Evolutionary conservation across 2,797 vertebrate genomes (phyloP), one percentile per base, ranked within the genome.

Genomic region (Gymnocypris eckloni): DNA sequence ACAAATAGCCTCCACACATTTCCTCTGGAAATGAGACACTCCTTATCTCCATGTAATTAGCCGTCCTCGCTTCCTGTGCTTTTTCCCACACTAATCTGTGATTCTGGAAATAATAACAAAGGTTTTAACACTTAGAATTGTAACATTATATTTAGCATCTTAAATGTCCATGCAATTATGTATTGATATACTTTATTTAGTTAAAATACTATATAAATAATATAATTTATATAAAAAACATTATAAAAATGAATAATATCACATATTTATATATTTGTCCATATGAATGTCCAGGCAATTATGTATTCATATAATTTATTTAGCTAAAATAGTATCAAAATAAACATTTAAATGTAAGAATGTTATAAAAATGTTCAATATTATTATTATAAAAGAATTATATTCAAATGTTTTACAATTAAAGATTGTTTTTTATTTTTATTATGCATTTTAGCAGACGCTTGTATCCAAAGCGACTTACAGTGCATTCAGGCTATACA

Each of bases 1-100:
- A 67, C 64, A 84, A 69, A 84, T 64, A 69, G n/a, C 72, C 48
- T 77, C 33, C 61, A 78, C 75, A 84, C 82, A 22, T 78, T 84
- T 78, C 82, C 82, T 48, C 82, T 67, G 82, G 73, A 67, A 78
- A 84, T 67, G 10, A 41, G 61, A 67, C 43, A 69, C 45, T 77
- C 9, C 82, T 78, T 78, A 78, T 84, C 82, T 33, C 33, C 0
- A 2, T 11, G 61, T 56, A 69, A 84, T 84, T 84, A 54, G 72
- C 45, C 73, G 4, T 67, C 61, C 16, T 78, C 9, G 12, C 61
- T 84, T 84, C 82, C 64, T 84, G 33, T 56, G 45, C 10, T 43
- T 69, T 84, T 84, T 22, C 82, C 48, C 73, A 69, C 73, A 10
- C 48, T 43, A 69, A 56, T 77, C 33, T 84, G 22, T 43, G 59